Evolutionary conservation across 2,888 invertebrate species (phyloP), one percentile per base, ranked within the genome.

Genomic region (Trissonchulus sp.): DNA sequence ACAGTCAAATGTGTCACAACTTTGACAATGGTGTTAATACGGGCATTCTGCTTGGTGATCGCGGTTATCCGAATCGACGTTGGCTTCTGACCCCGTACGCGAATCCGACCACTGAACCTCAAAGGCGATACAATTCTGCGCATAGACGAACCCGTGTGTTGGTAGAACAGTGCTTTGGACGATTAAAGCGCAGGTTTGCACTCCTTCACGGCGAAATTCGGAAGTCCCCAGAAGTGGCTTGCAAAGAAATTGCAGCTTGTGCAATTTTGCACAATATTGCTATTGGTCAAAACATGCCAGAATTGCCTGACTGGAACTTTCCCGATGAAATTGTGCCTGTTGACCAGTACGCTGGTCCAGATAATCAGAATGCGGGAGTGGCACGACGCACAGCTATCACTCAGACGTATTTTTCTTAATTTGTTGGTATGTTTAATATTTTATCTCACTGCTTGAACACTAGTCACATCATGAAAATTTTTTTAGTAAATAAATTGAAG

Each of bases 71-170:
- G 8, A 63, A 65, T 33, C 30, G 65, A 1, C 30, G 62, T 18
- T 78, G 74, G 75, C 74, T 78, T 8, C 73, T 78, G 74, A 78
- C 78, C 15, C 77, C 76, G n/a, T 71, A 68, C 30, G 8, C 15
- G 2, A 73, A 78, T 68, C 74, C 77, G 1, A 33, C 34, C 33
- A 68, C 73, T 31, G 74, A 71, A 37, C 15, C 63, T n/a, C 35
- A 77, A 62, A n/a, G 62, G 48, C 28, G 74, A 37, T 76, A 62
- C 74, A 78, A 78, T 72, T 23, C 2, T 23, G 48, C 48, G 8
- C 74, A 72, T 35, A 71, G 34, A 71, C 18, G n/a, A 2, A 74
- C 71, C 3, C n/a, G 74, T 8, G 48, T 37, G 3, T 33, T 18
- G 1, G 30, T 74, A 73, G 72, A 74, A 38, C 31, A 60, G 2